Base-by-base conservation (phyloP, 1,140 invertebrate genomes). In the Conus betulinus region DNA sequence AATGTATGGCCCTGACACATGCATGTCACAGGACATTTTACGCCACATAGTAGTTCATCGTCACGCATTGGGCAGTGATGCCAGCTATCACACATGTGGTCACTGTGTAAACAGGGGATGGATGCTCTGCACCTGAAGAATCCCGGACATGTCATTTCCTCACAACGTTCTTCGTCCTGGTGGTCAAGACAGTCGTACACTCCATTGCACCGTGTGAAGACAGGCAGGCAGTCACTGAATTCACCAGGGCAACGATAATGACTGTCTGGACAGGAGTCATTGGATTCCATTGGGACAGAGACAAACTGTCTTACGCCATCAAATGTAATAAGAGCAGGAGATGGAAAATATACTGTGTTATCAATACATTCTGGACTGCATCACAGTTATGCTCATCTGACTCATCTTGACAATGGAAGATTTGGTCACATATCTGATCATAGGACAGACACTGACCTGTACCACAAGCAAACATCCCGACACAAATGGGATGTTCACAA, bases 11-110 rank as follows among this genome's bases (percentile, higher is more conserved):
- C 85, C 51, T 25, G 39, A 63, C 85, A 90, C 6, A 53, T 25
- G 25, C 88, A 90, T 25, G 53, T 78, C 93, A 55, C 91, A 94
- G 83, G 83, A 39, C 83, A 84, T n/a, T 5, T 52, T 7, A 84
- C 51, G 20, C 86, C 51, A 82, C 86, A 90, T 15, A 88, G 78
- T 55, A 74, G n/a, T 60, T 89, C 88, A 39, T 91, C 85, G 25
- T 89, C 88, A 60, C 55, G 51, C 52, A 85, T 67, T 67, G 87
- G 88, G 86, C 85, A 89, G 39, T 90, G 63, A 57, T 20, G 27
- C 51, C 27, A 25, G 5, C 74, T 67, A 87, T 86, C 84, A 53
- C 85, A 87, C 4, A 89, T n/a, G 25, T 87, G 60, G 39, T 78
- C 76, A 57, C 27, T n/a, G 23, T 79, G 74, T 27, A 88, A 17